A percentile compares a stretch with the other conserved stretches of the same genome.
Evolutionary conservation across 2,113 vertebrate species (phyloP).

Genomic region (Mystacornis crossleyi): DNA sequence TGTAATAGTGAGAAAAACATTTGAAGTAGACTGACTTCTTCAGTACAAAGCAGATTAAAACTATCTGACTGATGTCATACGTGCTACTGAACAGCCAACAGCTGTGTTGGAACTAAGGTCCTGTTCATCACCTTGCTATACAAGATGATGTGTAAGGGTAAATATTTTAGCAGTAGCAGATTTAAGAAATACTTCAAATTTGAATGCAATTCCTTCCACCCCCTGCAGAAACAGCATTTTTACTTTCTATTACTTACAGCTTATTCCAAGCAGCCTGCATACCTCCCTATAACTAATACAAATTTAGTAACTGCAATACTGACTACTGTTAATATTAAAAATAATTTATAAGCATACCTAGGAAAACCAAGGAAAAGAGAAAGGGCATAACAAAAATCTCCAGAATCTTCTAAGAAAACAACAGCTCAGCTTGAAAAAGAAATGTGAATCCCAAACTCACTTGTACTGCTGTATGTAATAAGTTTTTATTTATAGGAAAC

Average conservation of each 20-base stretch:
- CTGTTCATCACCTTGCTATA: neutral
- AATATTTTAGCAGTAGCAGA: neutral
- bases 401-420: neutral
- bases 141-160: neutral
- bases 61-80: neutral
- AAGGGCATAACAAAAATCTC: neutral
- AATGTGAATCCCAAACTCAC: neutral
- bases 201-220: neutral
- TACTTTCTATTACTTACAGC: neutral
- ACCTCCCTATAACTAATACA: neutral
- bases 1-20: neutral
- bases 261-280: neutral
- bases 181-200: neutral
- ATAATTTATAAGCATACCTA: neutral
- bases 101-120: neutral
- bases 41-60: neutral
- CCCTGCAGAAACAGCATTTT: neutral
- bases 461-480: neutral
- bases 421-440: neutral
- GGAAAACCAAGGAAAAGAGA: neutral
- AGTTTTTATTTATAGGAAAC: neutral
- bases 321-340: neutral
- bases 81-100: neutral
- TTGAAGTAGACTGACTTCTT: neutral
- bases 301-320: neutral